Evolutionary conservation across 2,888 invertebrate species (phyloP).

Genomic region (Cenopis cana): DNA sequence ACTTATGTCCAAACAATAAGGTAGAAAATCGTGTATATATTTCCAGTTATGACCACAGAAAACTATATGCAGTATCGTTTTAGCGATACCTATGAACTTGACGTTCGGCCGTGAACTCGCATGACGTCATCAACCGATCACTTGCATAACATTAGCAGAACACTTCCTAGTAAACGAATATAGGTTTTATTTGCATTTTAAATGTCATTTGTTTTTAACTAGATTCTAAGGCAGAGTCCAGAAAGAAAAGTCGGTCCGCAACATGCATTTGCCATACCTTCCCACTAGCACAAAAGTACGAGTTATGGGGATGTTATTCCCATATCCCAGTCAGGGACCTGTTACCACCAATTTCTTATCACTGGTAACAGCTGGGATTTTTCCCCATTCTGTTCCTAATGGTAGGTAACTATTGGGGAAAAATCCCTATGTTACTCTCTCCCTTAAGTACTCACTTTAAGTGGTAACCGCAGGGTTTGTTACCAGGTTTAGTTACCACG

Average conservation of each 20-base stretch:
- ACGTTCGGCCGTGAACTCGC: conserved; percentile 68
- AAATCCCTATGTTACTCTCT: no score
- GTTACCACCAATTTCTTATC: no score
- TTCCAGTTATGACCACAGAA: conserved; percentile 12
- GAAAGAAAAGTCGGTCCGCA: neutral
- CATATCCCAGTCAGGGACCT: no score
- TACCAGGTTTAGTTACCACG: no score
- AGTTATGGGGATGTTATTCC: no score
- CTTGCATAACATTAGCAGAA: conserved; percentile 73
- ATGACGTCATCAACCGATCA: conserved; percentile 74
- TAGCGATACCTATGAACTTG: conserved; percentile 64
- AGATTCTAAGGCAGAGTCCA: neutral
- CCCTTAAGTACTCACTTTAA: no score
- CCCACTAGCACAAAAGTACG: no score
- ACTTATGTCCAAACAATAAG: neutral
- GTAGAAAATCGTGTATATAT: neutral
- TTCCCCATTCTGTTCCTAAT: no score
- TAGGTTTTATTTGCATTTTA: conserved; percentile 37
- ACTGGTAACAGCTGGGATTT: no score
- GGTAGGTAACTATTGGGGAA: no score
- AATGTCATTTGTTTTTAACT: conserved; percentile 26
- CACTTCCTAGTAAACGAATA: conserved; percentile 47
- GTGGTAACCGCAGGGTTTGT: no score
- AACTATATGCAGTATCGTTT: conserved; percentile 36
- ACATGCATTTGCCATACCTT: neutral